Conservation (phyloP, 1,140 invertebrate species). For the Drosophila pectinifera region DNA sequence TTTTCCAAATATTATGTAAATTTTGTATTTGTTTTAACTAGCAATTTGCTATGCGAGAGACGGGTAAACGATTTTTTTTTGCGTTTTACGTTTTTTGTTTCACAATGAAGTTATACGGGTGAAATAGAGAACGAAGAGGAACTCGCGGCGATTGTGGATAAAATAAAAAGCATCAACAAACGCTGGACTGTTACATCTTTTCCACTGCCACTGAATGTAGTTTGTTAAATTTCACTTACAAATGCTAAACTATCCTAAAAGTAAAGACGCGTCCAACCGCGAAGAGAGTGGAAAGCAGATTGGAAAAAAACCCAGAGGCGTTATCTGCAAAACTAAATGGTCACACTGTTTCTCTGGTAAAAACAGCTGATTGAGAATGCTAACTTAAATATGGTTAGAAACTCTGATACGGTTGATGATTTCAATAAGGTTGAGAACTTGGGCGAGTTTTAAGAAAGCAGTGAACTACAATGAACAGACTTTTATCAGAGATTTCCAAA, state of each 20-base stretch:
- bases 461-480: too few relatives aligned
- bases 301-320: background rate
- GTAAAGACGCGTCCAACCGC: conserved; percentile 56
- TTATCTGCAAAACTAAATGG: background rate
- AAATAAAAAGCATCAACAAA: conserved; percentile 24
- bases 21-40: conserved; percentile 35
- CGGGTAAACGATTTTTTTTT: conserved; percentile 36
- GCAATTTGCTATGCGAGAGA: conserved; percentile 43
- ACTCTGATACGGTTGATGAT: too few relatives aligned
- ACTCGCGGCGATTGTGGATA: conserved; percentile 8
- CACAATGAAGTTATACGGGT: background rate
- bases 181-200: conserved; percentile 13
- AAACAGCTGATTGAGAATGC: too few relatives aligned
- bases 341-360: background rate
- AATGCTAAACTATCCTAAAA: conserved; percentile 61
- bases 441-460: too few relatives aligned
- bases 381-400: too few relatives aligned
- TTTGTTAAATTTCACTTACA: conserved; percentile 32
- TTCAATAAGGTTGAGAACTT: too few relatives aligned
- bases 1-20: conserved; percentile 66
- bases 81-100: conserved; percentile 33
- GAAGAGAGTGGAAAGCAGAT: background rate
- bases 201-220: conserved; percentile 4
- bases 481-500: too few relatives aligned
- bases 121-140: background rate